Base-by-base conservation (phyloP, 1,140 invertebrate species). In the Cylas formicarius region DNA sequence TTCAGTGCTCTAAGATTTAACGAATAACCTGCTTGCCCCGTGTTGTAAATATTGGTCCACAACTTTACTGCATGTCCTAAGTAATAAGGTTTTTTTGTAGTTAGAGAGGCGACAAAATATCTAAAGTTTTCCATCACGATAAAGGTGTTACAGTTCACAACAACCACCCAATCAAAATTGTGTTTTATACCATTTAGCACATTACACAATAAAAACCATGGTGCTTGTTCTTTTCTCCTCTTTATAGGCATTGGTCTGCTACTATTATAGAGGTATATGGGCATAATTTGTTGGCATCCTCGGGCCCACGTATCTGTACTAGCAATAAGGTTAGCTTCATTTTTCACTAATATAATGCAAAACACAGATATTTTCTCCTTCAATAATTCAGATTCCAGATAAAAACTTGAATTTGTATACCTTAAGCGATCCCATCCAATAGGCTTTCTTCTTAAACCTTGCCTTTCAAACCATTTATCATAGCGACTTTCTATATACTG, bases 101-200 rank as follows among this genome's bases (percentile, higher is more conserved):
- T 47, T 36, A 58, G 44, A 8, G 37, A 33, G 16, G 52, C 53
- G 2, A 61, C 33, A 37, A 56, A 55, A 16, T 45, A 51, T 17
- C 60, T 47, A 10, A 62, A 48, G 50, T 62, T 62, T 31, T 62
- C 60, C 26, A 56, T 21, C 24, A 62, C 41, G 3, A 51, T 47
- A 51, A 58, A 62, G 23, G 51, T 61, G 31, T 53, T 41, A 43
- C 61, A 58, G 38, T 56, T 55, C 5, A 56, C 49, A 19, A 61
- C 36, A 26, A 62, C 40, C 13, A 55, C 19, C 60, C 60, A 62
- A 21, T 59, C 22, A 48, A 54, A 53, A 10, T 45, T 17, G 29
- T 38, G 23, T 31, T 44, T 21, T 36, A 35, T 19, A 22, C 18
- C 14, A 31, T 53, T 46, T 27, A 62, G 22, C 10, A 14, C 31